Evolutionary conservation across 2,113 vertebrate species (phyloP).

Genomic region (Cynocephalus volans): DNA sequence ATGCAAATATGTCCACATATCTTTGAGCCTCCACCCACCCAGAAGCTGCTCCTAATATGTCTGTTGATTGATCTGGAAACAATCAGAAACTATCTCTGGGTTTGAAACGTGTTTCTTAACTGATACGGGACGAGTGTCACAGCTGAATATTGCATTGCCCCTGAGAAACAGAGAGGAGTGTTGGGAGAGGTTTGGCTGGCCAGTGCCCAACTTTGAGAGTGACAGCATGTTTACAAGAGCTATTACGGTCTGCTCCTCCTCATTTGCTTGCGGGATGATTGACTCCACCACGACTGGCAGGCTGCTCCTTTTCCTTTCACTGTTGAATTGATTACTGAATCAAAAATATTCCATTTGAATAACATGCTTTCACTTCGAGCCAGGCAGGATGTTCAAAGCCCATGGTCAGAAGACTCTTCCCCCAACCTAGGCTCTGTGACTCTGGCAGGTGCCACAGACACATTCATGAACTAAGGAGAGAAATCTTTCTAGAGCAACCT

Average conservation of each 20-base stretch:
- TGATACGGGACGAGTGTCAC: background rate
- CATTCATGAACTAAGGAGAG: background rate
- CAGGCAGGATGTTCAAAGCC: slow-evolving; percentile 56
- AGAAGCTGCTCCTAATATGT: slow-evolving; percentile 41
- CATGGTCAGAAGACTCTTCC: background rate
- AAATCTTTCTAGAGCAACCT: background rate
- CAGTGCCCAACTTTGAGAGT: slow-evolving; percentile 12
- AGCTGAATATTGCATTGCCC: background rate
- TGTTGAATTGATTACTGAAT: slow-evolving; percentile 75
- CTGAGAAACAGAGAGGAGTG: background rate
- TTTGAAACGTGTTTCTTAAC: slow-evolving; percentile 12
- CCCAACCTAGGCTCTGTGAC: background rate
- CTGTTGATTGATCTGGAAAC: slow-evolving; percentile 61
- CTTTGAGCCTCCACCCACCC: background rate
- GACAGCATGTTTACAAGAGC: slow-evolving; percentile 80
- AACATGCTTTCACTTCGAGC: slow-evolving; percentile 69
- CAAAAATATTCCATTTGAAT: slow-evolving; percentile 75
- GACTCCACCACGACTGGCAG: slow-evolving; percentile 54
- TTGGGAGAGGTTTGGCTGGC: slow-evolving; percentile 38
- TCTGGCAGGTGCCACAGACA: background rate
- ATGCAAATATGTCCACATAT: background rate
- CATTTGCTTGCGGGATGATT: slow-evolving; percentile 59
- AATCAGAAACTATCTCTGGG: slow-evolving; percentile 41
- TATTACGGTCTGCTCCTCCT: slow-evolving; percentile 67
- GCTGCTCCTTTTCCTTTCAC: slow-evolving; percentile 66